Base-by-base conservation (phyloP, 2,113 vertebrate genomes). In the Anhinga anhinga region DNA sequence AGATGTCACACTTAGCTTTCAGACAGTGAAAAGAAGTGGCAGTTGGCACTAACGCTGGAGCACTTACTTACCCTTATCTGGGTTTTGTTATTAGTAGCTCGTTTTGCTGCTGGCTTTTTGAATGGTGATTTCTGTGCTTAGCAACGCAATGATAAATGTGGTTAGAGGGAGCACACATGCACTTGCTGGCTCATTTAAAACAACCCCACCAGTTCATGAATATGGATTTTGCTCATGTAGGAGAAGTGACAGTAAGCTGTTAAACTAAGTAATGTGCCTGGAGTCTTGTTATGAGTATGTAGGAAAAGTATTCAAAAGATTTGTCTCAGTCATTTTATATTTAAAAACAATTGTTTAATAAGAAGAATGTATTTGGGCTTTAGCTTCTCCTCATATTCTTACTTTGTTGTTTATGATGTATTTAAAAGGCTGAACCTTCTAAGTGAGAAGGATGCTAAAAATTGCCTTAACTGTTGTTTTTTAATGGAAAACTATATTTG, bases 1-100 rank as follows among this genome's bases (percentile, higher is more conserved):
- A 93, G 96, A 94, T 96, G 96, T 95, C 96, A 95, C 86, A 65
- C 91, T 90, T 69, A 36, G 82, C 63, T 95, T 79, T 84, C 82
- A 92, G 92, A 74, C 72, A 59, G 86, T 26, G 71, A 61, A 71
- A 67, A 79, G 88, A 92, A 72, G 69, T 56, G 80, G 86, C 77
- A 86, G 56, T 65, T 93, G 93, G 88, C 69, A 40, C 65, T 67
- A 40, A 34, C 59, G 23, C 30, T 32, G 87, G 44, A 82, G 25
- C 45, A 71, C 21, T 22, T 17, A 25, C 79, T 82, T 73, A 67
- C 47, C 38, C 49, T 71, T 73, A 59, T 80, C 85, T 91, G 50
- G 47, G 23, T 88, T 82, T 88, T 81, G 59, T 59, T 89, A 66
- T 63, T 90, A 47, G 72, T 80, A 80, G 50, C 71, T 94, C 42